Evolutionary conservation across 1,140 invertebrate species (phyloP), one percentile per base, ranked within the genome.

Genomic region (Triops cancriformis): DNA sequence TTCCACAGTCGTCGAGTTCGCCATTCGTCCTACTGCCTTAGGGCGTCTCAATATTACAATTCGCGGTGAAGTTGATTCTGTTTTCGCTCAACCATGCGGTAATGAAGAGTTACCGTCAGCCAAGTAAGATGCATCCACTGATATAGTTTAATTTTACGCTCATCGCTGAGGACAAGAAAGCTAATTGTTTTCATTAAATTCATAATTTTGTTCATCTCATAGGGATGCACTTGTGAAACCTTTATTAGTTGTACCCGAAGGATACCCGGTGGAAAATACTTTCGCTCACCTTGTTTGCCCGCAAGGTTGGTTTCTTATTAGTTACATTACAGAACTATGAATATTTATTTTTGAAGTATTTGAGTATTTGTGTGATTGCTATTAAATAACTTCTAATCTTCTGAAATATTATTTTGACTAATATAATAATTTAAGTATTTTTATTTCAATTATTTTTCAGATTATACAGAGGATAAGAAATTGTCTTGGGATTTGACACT

Each of bases 1-100:
- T 79, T 87, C 84, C 37, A 82, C 84, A 3, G 85, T 87, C 1
- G 83, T 87, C 64, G 85, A 85, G 74, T 89, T 87, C 81, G 82
- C 83, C 14, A 80, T 90, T 3, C 85, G 84, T 76, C 87, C 88
- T 1, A 84, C 81, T 12, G 80, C 84, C 1, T 82, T 90, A 0
- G 90, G 89, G 6, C 83, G 87, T n/a, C 83, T 89, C 1, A 89
- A 90, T 76, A 84, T 91, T 0, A 89, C 87, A 5, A 88, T 90
- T n/a, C 82, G 84, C 1, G 89, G 87, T n/a, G 84, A 85, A 72
- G 83, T 88, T 27, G 87, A 88, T 73, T 79, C 84, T 11, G 80
- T 84, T 72, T 87, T 83, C 77, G 82, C 82, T 0, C 82, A 84
- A 51, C 79, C 83, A 3, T 89, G 88, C 76, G 87, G 87, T 1